Percentiles rank a stretch among this genome's conserved stretches.
These are phyloP conservation scores for Falco punctatus DNA, from an alignment of 2,113 vertebrate genomes.

Conservation along the genomic window DNA sequence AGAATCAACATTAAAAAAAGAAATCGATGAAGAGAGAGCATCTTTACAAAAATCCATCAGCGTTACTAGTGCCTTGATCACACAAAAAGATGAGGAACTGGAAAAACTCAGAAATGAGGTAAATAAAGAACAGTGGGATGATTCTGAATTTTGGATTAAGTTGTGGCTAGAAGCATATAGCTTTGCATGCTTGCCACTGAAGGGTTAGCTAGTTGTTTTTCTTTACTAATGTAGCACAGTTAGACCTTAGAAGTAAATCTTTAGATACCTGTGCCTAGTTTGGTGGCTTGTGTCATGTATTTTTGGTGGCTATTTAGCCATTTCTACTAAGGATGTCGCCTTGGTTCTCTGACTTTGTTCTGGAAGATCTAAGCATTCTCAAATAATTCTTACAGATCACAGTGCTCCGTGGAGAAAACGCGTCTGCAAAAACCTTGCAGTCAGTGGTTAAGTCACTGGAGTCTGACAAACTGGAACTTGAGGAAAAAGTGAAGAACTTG, in stretches of 20 bases:
- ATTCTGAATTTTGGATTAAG: not conserved
- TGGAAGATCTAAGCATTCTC: not conserved
- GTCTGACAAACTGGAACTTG: slow-evolving; percentile 86
- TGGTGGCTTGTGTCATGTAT: not conserved
- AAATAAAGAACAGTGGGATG: not conserved
- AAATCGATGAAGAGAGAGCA: slow-evolving; percentile 87
- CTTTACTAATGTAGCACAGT: not conserved
- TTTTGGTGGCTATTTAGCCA: not conserved
- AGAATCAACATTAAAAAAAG: slow-evolving; percentile 85
- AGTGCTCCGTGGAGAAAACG: slow-evolving; percentile 81
- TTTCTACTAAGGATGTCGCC: not conserved
- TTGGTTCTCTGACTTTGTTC: not conserved
- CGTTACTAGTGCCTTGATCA: slow-evolving; percentile 92
- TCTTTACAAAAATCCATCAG: slow-evolving; percentile 87
- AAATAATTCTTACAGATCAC: slow-evolving; percentile 75
- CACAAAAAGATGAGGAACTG: slow-evolving; percentile 89
- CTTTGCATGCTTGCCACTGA: not conserved
- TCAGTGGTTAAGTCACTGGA: slow-evolving; percentile 84
- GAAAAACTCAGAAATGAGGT: slow-evolving; percentile 90
- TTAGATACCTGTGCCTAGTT: not conserved
- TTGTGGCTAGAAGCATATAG: not conserved
- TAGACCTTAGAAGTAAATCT: not conserved
- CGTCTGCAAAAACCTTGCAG: slow-evolving; percentile 83
- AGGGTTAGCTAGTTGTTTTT: not conserved
- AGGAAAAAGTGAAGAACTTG: slow-evolving; percentile 85